phyloP scores from a whole-genome alignment of 2,113 vertebrate genomes.

The Antechinus stuartii region DNA sequence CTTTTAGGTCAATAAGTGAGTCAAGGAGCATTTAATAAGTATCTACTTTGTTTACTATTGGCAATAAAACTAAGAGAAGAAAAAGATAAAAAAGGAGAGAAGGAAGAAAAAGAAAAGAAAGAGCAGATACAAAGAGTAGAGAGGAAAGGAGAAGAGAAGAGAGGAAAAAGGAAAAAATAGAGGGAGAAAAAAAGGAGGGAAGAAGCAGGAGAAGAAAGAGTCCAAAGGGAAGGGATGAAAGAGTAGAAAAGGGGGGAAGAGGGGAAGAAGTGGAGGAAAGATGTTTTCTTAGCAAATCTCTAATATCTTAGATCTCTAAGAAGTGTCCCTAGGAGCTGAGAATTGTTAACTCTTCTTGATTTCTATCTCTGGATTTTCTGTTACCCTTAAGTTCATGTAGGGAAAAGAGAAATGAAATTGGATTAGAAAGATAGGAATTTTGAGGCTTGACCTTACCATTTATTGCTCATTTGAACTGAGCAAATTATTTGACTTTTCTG shows the following conservation, averaged over 20 bases:
- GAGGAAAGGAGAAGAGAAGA: background rate
- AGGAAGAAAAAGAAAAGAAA: background rate
- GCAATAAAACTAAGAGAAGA: background rate
- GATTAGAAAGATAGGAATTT: background rate
- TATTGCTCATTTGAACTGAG: background rate
- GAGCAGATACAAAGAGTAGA: background rate
- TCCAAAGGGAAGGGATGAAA: background rate
- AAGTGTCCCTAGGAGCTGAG: background rate
- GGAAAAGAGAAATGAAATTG: background rate
- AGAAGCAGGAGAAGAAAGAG: background rate
- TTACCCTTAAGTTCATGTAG: background rate
- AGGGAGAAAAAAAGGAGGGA: background rate
- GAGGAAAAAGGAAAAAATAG: background rate
- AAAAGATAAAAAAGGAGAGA: background rate
- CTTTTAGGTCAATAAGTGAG: background rate
- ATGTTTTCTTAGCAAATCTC: background rate
- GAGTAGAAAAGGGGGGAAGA: background rate
- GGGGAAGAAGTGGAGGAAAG: no score
- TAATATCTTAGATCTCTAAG: background rate
- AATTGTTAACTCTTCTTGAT: background rate
- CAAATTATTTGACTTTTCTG: background rate
- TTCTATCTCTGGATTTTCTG: background rate
- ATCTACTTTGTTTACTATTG: background rate
- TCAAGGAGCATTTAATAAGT: background rate
- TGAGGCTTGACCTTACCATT: background rate